Percentiles rank a stretch among this genome's conserved stretches.
Conservation (phyloP, 2,888 invertebrate species). For the Epistrophe eligans region DNA sequence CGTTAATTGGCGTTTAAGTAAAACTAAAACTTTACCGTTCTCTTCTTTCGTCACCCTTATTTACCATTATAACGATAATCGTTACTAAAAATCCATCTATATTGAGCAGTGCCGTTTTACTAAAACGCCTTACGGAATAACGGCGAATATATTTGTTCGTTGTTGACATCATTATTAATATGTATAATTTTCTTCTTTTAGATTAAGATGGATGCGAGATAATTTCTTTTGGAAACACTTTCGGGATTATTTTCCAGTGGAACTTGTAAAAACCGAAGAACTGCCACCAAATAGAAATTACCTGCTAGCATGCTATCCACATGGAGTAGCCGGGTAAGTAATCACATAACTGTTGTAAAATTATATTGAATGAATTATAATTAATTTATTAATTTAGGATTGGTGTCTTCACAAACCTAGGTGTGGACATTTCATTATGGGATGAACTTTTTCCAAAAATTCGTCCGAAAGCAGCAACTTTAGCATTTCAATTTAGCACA, state of each 20-base stretch:
- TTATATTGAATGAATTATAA: background rate
- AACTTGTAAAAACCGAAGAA: slow-evolving; percentile 92
- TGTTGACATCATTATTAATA: too few relatives aligned
- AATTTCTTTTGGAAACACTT: slow-evolving; percentile 90
- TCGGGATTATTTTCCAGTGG: slow-evolving; percentile 93
- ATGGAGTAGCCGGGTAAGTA: slow-evolving; percentile 89
- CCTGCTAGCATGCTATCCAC: slow-evolving; percentile 94
- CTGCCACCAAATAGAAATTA: slow-evolving; percentile 92
- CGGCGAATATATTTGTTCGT: too few relatives aligned
- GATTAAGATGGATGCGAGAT: slow-evolving; percentile 87
- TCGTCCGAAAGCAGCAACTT: slow-evolving; percentile 86
- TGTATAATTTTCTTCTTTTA: slow-evolving; percentile 78
- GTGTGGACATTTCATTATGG: slow-evolving; percentile 87
- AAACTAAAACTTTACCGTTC: too few relatives aligned
- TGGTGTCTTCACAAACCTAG: slow-evolving; percentile 92
- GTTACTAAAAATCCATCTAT: too few relatives aligned
- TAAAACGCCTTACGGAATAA: too few relatives aligned
- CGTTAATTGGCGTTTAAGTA: too few relatives aligned
- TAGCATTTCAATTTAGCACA: slow-evolving; percentile 89
- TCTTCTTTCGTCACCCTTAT: too few relatives aligned
- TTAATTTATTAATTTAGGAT: slow-evolving; percentile 84
- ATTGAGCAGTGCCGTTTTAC: too few relatives aligned
- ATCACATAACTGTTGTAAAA: background rate
- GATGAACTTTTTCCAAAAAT: slow-evolving; percentile 87
- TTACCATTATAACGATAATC: too few relatives aligned